Conservation (phyloP, 1,140 invertebrate species). For the Diachasmimorpha longicaudata region DNA sequence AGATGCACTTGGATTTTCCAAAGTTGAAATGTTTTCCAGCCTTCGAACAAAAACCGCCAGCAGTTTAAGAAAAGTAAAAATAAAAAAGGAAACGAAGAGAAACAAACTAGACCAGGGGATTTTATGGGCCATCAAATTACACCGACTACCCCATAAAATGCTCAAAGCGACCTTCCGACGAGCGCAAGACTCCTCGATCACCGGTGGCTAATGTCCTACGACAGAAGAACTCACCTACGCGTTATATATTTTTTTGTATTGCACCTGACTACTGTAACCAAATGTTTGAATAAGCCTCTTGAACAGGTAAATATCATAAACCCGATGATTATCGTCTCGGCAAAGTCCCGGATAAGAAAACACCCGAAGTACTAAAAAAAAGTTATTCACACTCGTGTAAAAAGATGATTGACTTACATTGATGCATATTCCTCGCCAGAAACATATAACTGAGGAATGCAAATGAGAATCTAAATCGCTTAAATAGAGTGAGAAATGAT, state of each 20-base stretch:
- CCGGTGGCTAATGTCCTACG: constrained; percentile 48
- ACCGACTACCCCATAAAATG: constrained; percentile 63
- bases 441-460: not conserved
- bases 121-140: constrained; percentile 66
- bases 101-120: constrained; percentile 62
- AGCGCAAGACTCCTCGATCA: constrained; percentile 50
- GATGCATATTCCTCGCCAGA: not conserved
- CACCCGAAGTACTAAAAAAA: not conserved
- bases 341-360: not conserved
- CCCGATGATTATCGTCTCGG: not conserved
- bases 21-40: not conserved
- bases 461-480: not conserved
- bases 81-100: constrained; percentile 15
- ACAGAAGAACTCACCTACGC: not conserved
- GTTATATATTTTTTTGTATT: not conserved
- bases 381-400: too few species aligned
- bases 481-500: not conserved
- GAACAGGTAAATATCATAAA: too few species aligned
- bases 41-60: not conserved
- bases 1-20: too few species aligned
- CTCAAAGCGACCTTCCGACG: constrained; percentile 55
- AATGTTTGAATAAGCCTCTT: not conserved
- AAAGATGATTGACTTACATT: too few species aligned
- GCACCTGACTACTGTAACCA: not conserved
- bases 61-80: constrained; percentile 5